phyloP scores from a whole-genome alignment of 2,113 vertebrate species.

The Platysteira castanea region DNA sequence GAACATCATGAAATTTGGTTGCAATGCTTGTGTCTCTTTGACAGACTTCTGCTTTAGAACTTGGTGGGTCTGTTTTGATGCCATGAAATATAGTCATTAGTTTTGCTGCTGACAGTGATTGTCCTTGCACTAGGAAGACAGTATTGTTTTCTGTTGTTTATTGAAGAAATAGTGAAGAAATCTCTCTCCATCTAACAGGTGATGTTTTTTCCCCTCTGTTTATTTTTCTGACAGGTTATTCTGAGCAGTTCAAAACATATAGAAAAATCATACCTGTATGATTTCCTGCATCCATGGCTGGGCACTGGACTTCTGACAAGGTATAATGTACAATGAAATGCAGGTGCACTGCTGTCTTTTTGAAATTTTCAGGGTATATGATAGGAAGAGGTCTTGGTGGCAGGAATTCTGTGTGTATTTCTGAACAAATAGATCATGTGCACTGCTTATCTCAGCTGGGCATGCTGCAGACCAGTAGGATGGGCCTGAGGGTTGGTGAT shows the following conservation, averaged over 20 bases:
- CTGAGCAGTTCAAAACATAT: conserved; percentile 83
- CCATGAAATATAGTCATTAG: neutral
- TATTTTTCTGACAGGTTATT: conserved; percentile 70
- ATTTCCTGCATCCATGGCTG: conserved; percentile 92
- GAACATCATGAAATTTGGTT: neutral
- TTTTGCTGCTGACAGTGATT: neutral
- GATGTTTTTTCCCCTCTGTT: neutral
- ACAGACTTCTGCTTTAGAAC: neutral
- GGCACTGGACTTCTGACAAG: conserved; percentile 94
- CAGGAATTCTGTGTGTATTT: neutral
- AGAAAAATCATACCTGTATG: conserved; percentile 82
- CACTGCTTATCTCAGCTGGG: neutral
- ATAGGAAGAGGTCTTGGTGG: neutral
- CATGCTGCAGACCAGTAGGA: neutral
- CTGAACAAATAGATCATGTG: neutral
- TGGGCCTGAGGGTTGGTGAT: neutral
- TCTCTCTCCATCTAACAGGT: neutral
- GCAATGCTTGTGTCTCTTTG: neutral
- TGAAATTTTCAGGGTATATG: neutral
- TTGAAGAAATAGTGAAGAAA: neutral
- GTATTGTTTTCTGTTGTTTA: neutral
- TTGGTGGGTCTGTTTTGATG: neutral
- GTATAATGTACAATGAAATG: conserved; percentile 50
- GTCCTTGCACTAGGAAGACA: neutral
- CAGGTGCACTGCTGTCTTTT: neutral